These are phyloP conservation scores for Eupithecia dodoneata DNA, from an alignment of 2,888 invertebrate species.

Conservation along the genomic window DNA sequence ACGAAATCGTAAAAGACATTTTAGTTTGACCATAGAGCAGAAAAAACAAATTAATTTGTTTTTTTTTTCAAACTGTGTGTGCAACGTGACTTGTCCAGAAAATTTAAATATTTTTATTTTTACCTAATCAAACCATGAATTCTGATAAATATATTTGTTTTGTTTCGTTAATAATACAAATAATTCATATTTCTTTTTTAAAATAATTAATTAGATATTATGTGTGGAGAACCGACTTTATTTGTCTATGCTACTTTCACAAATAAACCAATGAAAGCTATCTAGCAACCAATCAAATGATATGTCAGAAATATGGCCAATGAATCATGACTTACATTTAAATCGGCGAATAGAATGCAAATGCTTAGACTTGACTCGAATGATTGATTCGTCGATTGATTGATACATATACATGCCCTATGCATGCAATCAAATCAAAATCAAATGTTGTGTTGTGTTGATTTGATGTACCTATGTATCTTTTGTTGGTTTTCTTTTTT, in stretches of 20 bases:
- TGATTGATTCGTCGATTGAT: neutral
- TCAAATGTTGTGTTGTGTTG: neutral
- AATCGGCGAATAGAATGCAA: neutral
- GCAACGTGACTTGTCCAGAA: constrained; percentile 51
- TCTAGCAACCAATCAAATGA: constrained; percentile 47
- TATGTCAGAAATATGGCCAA: constrained; percentile 4
- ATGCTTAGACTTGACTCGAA: neutral
- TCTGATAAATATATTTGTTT: neutral
- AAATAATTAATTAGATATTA: neutral
- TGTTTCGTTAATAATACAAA: neutral
- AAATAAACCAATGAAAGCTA: constrained; percentile 45
- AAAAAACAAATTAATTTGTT: constrained; percentile 65
- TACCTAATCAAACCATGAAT: neutral
- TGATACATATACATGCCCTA: no score
- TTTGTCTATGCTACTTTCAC: constrained; percentile 49
- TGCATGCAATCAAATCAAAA: no score
- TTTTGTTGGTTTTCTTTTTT: no score
- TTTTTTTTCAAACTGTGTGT: constrained; percentile 52
- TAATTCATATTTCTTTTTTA: neutral
- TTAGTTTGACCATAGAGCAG: constrained; percentile 72
- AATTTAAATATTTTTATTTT: neutral
- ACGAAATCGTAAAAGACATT: constrained; percentile 83
- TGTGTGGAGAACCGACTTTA: constrained; percentile 37
- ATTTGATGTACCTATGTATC: no score
- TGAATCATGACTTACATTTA: neutral